Evolutionary conservation across 2,888 invertebrate genomes (phyloP).

Genomic region (Rhagium mordax): DNA sequence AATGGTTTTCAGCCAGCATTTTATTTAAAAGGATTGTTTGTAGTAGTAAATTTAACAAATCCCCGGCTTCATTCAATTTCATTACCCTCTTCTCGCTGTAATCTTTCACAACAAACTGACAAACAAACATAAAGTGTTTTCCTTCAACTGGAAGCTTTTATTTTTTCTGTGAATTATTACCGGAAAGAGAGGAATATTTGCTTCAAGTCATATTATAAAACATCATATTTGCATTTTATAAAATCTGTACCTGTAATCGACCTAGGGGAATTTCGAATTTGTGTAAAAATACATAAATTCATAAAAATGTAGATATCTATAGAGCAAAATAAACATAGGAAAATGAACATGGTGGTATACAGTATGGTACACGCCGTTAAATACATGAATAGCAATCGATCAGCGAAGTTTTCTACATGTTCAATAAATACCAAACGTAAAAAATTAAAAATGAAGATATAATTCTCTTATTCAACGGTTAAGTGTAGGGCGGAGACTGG

Average conservation of each 20-base stretch:
- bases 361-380: too few relatives aligned
- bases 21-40: conserved; percentile 33
- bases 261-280: neutral
- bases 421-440: too few relatives aligned
- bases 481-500: too few relatives aligned
- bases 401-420: too few relatives aligned
- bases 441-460: too few relatives aligned
- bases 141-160: conserved; percentile 9
- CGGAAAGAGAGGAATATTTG: neutral
- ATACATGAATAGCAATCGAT: too few relatives aligned
- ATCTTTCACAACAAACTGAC: conserved; percentile 37
- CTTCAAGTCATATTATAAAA: neutral
- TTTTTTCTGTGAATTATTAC: conserved; percentile 29
- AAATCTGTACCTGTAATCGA: neutral
- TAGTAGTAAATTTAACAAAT: conserved; percentile 34
- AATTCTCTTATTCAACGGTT: too few relatives aligned
- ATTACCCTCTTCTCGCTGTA: conserved; percentile 28
- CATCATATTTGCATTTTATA: neutral
- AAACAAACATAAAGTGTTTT: conserved; percentile 32
- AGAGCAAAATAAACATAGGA: too few relatives aligned
- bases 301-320: too few relatives aligned
- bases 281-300: too few relatives aligned
- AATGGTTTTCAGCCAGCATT: conserved; percentile 20
- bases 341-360: too few relatives aligned
- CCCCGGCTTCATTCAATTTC: conserved; percentile 34